Evolutionary conservation across 1,140 invertebrate genomes (phyloP), one percentile per base, ranked within the genome.

Genomic region (Plodia interpunctella): DNA sequence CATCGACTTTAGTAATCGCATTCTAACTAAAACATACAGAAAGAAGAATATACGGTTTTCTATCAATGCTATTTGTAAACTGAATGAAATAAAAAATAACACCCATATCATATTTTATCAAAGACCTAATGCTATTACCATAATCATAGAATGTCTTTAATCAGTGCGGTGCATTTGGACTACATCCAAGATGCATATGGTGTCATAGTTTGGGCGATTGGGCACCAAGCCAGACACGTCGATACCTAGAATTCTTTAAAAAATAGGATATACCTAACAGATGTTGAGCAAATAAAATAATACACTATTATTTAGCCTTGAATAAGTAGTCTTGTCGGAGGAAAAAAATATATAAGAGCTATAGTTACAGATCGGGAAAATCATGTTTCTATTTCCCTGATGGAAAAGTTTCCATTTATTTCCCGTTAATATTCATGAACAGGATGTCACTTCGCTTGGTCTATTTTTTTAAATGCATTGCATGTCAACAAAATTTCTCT

Each of bases 181-280:
- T 44, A 17, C 38, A 15, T 44, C 38, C 38, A 44, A 44, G 38
- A 15, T 44, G 38, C 38, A 44, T 44, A 44, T 44, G 38, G 38
- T 15, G 38, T 44, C 13, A 44, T 15, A 17, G 38, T 2, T 17
- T n/a, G n/a, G n/a, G n/a, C n/a, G n/a, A n/a, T 44, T 44, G 38
- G 38, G 38, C 38, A 44, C 13, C 38, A 44, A 17, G 38, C 38
- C 38, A 44, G 38, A 6, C 38, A 44, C 10, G 15, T 44, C 38
- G 38, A 44, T n/a, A 44, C 13, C n/a, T 44, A 44, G 38, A 44
- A 44, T 44, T 44, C 5, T 2, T n/a, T 44, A 15, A 44, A 44
- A 44, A 32, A 32, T 32, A 32, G 11, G 30, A 32, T 32, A 28
- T 28, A 28, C 28, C 9, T 28, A 5, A 9, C 11, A 32, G 4